Evolutionary conservation across 2,113 vertebrate species (phyloP).

Genomic region (Coregonus clupeaformis): DNA sequence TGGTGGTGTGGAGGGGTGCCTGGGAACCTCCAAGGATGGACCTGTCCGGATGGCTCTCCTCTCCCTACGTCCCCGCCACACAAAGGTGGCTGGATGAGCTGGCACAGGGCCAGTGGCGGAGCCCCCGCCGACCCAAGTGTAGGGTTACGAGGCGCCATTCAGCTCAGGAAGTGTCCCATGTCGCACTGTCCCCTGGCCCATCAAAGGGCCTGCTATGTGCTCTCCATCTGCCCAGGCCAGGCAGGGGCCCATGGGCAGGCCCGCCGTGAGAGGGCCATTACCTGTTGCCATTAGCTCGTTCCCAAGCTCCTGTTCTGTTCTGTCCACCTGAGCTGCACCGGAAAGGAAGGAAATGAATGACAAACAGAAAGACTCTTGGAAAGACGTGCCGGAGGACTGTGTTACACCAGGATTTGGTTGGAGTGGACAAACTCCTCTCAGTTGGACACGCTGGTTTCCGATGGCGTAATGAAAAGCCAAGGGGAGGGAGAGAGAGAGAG

Average conservation of each 20-base stretch:
- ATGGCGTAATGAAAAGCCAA: too few species aligned
- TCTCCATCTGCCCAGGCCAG: background rate
- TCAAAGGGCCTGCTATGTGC: slow-evolving; percentile 48
- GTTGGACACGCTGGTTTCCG: too few species aligned
- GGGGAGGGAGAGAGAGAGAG: slow-evolving; percentile 7
- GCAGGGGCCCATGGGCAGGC: too few species aligned
- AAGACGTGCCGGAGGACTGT: too few species aligned
- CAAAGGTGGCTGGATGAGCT: background rate
- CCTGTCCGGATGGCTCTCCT: background rate
- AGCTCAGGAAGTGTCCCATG: slow-evolving; percentile 24
- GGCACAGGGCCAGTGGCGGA: background rate
- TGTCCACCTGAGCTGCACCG: slow-evolving; percentile 25
- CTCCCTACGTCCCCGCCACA: background rate
- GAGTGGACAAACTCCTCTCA: too few species aligned
- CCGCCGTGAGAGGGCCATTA: too few species aligned
- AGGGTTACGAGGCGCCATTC: background rate
- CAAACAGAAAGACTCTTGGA: slow-evolving; percentile 1
- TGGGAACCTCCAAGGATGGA: background rate
- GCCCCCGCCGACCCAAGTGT: background rate
- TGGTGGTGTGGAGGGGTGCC: background rate
- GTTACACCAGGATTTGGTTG: too few species aligned
- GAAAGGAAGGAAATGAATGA: slow-evolving; percentile 16
- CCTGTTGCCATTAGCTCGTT: too few species aligned
- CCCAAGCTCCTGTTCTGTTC: slow-evolving; percentile 9
- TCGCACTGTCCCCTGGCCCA: slow-evolving; percentile 43